Evolutionary conservation across 53 echinoderm and acorn worm species (phyloP).

Genomic region (Echinometra lucunter): DNA sequence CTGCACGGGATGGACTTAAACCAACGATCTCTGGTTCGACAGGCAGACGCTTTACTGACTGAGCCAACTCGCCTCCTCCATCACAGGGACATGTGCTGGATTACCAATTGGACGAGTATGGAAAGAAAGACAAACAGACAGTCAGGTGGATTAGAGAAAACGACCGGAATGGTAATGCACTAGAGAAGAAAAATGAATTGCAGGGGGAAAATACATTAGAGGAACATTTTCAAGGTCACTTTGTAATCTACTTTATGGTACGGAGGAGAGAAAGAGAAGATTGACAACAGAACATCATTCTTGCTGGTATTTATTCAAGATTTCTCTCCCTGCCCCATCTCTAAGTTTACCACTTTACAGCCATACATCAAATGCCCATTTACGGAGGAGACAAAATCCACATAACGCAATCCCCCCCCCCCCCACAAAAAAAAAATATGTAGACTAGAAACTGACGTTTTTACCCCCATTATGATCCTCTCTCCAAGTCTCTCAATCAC

Average conservation of each 20-base stretch:
- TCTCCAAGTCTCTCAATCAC: neutral
- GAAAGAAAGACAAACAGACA: too few species aligned
- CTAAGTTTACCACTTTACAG: neutral
- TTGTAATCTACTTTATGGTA: neutral
- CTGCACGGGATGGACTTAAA: too few species aligned
- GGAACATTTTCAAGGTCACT: neutral
- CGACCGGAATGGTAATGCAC: neutral
- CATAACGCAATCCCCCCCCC: neutral
- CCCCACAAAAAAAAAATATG: neutral
- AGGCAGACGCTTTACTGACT: too few species aligned
- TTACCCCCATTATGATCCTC: neutral
- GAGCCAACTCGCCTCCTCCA: too few species aligned
- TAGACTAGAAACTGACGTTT: slow-evolving; percentile 1
- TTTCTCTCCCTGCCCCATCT: neutral
- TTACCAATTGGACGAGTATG: too few species aligned
- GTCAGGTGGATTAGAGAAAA: neutral
- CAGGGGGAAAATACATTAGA: neutral
- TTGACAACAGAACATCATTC: neutral
- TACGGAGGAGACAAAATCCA: neutral
- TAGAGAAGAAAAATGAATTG: neutral
- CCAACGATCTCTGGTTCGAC: too few species aligned
- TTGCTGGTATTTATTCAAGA: neutral
- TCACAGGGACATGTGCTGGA: too few species aligned
- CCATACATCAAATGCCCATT: neutral
- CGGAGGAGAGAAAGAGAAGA: neutral